Evolutionary conservation across 2,888 invertebrate species (phyloP).

Genomic region (Alcis repandata): DNA sequence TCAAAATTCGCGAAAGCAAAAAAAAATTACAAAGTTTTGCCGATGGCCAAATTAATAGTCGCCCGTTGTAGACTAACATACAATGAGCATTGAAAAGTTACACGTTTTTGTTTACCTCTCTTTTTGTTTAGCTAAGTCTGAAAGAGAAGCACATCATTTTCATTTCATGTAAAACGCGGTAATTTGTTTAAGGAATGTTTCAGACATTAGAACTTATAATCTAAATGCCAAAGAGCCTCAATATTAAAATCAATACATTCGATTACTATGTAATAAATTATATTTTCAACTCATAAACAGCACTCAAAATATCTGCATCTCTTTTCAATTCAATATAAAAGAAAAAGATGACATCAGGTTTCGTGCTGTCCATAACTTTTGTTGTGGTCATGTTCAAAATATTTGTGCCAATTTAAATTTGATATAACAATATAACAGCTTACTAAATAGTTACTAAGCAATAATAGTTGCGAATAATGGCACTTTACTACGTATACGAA

Average conservation of each 20-base stretch:
- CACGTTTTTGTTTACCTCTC: not conserved
- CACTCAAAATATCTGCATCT: too few relatives aligned
- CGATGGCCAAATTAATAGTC: not conserved
- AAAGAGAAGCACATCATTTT: not conserved
- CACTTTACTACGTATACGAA: not conserved
- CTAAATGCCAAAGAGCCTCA: conserved; percentile 6
- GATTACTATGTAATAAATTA: too few relatives aligned
- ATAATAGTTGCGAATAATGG: not conserved
- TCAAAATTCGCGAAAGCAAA: not conserved
- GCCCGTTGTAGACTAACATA: not conserved
- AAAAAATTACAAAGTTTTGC: not conserved
- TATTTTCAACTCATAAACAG: too few relatives aligned
- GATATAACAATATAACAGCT: not conserved
- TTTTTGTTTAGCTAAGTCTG: not conserved
- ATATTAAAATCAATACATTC: not conserved
- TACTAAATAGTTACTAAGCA: not conserved
- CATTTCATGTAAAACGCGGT: not conserved
- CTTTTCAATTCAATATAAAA: too few relatives aligned
- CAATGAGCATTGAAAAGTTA: not conserved
- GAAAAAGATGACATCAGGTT: too few relatives aligned
- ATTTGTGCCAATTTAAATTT: not conserved
- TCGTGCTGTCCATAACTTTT: not conserved
- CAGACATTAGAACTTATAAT: not conserved
- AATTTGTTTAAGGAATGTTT: conserved; percentile 3
- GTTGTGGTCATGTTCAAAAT: not conserved